Evolutionary conservation across 2,797 vertebrate genomes (phyloP).

Genomic region (Pogoniulus pusillus): DNA sequence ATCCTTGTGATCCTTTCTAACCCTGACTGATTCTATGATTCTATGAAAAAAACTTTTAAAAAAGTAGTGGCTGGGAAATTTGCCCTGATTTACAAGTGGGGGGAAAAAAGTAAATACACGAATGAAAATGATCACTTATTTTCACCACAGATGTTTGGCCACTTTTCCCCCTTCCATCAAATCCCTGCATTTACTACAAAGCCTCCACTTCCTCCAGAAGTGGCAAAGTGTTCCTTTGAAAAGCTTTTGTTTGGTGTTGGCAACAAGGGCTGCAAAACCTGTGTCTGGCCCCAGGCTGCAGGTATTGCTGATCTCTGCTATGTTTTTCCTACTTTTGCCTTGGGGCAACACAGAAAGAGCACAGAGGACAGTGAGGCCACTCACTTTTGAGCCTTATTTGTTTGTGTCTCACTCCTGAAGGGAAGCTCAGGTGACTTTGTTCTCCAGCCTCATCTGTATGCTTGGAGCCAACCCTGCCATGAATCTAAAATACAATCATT

Average conservation of each 20-base stretch:
- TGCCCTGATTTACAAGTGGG: background rate
- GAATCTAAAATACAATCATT: slow-evolving; percentile 30
- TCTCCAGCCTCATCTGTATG: slow-evolving; percentile 27
- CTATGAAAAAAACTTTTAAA: background rate
- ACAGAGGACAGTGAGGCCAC: background rate
- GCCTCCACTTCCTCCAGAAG: background rate
- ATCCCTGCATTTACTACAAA: background rate
- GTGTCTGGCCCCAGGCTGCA: background rate
- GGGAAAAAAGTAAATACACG: background rate
- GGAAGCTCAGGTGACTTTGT: background rate
- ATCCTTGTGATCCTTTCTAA: no score
- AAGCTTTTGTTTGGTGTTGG: background rate
- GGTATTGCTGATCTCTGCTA: background rate
- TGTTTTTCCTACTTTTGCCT: background rate
- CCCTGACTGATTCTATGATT: no score
- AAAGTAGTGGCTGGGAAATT: background rate
- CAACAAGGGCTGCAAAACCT: background rate
- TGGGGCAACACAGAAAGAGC: background rate
- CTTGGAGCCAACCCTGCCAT: background rate
- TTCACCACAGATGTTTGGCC: background rate
- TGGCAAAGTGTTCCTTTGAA: background rate
- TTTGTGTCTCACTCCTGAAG: background rate
- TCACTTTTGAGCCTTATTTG: background rate
- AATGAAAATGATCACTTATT: background rate
- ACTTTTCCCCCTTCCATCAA: background rate